A percentile compares a stretch with the other conserved stretches of the same genome.
phyloP scores from a whole-genome alignment of 2,797 vertebrate genomes.

The Pantherophis alleghaniensis region DNA sequence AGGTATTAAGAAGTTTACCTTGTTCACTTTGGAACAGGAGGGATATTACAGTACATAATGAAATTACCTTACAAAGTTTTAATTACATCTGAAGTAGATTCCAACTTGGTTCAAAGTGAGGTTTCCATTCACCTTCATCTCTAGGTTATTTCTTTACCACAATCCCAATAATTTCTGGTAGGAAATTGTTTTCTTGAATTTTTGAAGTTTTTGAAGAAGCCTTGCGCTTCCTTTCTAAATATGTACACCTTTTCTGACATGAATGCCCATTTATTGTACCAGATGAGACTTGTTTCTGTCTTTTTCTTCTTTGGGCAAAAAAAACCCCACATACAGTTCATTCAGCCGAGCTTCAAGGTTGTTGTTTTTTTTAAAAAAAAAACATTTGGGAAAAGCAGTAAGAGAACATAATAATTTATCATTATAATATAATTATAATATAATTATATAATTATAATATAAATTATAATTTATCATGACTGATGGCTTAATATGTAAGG shows the following conservation, averaged over 20 bases:
- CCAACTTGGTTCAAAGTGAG: background rate
- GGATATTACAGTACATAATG: background rate
- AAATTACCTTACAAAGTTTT: background rate
- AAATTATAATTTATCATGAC: background rate
- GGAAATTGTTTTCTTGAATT: background rate
- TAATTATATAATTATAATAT: no score
- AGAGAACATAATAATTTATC: no score
- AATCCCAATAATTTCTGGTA: background rate
- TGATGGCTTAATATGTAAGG: background rate
- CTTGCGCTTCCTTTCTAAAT: background rate
- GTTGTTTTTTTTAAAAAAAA: no score
- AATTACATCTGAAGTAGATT: background rate
- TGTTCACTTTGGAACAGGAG: background rate
- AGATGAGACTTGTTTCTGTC: background rate
- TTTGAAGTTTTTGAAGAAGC: background rate
- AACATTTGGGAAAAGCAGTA: background rate
- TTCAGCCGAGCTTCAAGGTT: background rate
- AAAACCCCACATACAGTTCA: background rate
- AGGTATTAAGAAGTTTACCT: background rate
- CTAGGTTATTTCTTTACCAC: background rate
- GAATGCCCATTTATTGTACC: background rate
- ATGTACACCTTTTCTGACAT: background rate
- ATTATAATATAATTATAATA: no score
- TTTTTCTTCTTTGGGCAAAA: background rate
- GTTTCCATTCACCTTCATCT: background rate